Percentiles rank a stretch among this genome's conserved stretches.
phyloP scores from a whole-genome alignment of 2,113 vertebrate species.

The Enhydra lutris region DNA sequence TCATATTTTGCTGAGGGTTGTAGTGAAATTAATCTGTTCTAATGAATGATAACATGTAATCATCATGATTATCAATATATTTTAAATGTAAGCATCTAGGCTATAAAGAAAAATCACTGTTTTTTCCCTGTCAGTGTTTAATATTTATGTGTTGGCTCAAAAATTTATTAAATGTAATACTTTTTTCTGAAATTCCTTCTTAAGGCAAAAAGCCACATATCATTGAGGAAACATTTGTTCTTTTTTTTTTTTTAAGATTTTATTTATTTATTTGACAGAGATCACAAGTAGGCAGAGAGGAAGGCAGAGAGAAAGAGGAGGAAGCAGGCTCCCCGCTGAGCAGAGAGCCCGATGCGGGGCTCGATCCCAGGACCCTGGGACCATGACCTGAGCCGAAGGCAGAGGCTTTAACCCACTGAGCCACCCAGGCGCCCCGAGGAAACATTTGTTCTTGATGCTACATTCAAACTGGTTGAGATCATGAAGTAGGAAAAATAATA shows the following conservation, averaged over 20 bases:
- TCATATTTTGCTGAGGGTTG: not conserved
- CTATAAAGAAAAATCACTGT: not conserved
- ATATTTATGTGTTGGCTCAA: not conserved
- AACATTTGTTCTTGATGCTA: not conserved
- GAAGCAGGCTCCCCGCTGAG: too few relatives aligned
- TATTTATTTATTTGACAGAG: too few relatives aligned
- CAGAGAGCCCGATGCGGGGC: too few relatives aligned
- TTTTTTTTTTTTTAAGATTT: not conserved
- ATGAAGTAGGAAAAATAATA: not conserved
- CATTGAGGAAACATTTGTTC: not conserved
- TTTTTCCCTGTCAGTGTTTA: not conserved
- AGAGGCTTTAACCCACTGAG: too few relatives aligned
- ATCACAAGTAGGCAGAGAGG: too few relatives aligned
- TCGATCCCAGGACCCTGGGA: too few relatives aligned
- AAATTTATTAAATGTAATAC: not conserved
- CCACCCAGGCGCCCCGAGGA: not conserved
- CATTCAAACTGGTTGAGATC: not conserved
- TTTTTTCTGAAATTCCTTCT: not conserved
- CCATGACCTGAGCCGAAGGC: too few relatives aligned
- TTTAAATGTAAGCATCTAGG: not conserved
- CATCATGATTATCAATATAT: not conserved
- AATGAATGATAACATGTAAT: not conserved
- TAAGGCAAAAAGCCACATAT: not conserved
- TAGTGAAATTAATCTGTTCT: not conserved
- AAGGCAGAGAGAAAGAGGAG: too few relatives aligned